A percentile compares a stretch with the other conserved stretches of the same genome.
Conservation (phyloP, 1,140 invertebrate species). For the Aphaenogaster floridana region DNA sequence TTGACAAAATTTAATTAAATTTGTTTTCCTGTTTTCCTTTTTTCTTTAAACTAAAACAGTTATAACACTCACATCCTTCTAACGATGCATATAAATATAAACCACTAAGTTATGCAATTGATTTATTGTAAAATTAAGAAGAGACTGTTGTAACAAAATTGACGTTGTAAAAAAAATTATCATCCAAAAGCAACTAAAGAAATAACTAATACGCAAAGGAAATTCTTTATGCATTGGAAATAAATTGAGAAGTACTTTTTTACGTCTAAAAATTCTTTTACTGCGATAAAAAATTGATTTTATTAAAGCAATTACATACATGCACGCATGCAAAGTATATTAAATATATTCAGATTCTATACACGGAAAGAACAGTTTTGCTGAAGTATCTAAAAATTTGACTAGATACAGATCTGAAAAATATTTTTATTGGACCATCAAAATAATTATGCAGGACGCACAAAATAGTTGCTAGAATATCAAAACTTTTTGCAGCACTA, state of each 20-base stretch:
- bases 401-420: too few species aligned
- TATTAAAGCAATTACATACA: neutral
- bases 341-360: too few species aligned
- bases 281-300: neutral
- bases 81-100: neutral
- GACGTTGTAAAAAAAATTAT: neutral
- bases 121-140: neutral
- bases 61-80: neutral
- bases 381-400: too few species aligned
- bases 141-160: neutral
- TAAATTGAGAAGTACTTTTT: neutral
- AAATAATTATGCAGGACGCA: too few species aligned
- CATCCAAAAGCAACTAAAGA: neutral
- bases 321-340: too few species aligned
- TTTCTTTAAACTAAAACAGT: neutral
- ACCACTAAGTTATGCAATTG: neutral
- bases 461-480: too few species aligned
- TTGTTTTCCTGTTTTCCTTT: neutral
- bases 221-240: neutral
- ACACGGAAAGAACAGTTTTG: too few species aligned
- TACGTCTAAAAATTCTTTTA: neutral
- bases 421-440: too few species aligned
- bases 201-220: neutral
- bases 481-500: too few species aligned
- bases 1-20: conserved; percentile 1